phyloP scores from a whole-genome alignment of 1,140 invertebrate genomes.

The Plodia interpunctella region DNA sequence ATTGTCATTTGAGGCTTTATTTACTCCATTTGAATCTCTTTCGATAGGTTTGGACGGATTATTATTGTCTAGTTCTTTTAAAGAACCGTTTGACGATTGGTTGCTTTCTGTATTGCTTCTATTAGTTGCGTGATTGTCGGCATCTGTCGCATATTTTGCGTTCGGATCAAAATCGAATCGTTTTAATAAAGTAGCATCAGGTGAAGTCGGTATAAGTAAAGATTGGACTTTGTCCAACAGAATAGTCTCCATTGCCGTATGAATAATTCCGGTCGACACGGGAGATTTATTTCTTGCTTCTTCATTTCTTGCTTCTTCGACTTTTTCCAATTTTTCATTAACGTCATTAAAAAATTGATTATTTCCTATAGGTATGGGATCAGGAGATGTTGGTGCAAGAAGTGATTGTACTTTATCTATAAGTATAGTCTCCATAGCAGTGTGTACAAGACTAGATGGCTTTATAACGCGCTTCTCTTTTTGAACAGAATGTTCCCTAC shows the following conservation, averaged over 20 bases:
- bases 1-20: background rate
- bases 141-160: background rate
- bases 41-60: background rate
- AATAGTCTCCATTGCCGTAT: conserved; percentile 28
- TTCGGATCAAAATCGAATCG: background rate
- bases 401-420: conserved; percentile 26
- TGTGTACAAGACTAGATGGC: conserved; percentile 59
- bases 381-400: conserved; percentile 56
- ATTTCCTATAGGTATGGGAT: conserved; percentile 26
- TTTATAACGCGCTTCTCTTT: conserved; percentile 47
- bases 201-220: background rate
- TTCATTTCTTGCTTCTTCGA: conserved; percentile 40
- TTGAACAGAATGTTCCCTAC: conserved; percentile 32
- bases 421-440: conserved; percentile 75
- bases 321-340: conserved; percentile 54
- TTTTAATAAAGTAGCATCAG: background rate
- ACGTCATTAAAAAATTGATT: conserved; percentile 58
- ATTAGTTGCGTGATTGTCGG: background rate
- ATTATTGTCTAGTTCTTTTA: conserved; percentile 3
- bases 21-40: background rate
- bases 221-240: conserved; percentile 29
- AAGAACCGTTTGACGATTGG: background rate
- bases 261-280: conserved; percentile 23
- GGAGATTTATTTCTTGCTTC: conserved; percentile 21
- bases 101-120: background rate